Evolutionary conservation across 2,888 invertebrate species (phyloP).

Genomic region (Andrena hattorfiana): DNA sequence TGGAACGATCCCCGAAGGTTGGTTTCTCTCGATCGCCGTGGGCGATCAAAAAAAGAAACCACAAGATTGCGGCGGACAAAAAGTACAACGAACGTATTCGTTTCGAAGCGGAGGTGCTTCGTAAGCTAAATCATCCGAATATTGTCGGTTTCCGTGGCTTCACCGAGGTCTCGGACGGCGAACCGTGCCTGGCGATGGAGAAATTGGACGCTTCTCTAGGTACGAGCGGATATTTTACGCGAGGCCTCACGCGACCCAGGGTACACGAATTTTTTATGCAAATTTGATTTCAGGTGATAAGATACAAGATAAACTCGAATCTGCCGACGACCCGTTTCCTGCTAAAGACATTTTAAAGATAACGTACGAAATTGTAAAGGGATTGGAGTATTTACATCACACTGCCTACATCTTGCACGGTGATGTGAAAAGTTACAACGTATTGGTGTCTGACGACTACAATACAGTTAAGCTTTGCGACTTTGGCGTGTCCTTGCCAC

Average conservation of each 20-base stretch:
- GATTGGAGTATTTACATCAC: conserved; percentile 92
- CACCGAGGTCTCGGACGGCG: conserved; percentile 86
- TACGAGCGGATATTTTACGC: conserved; percentile 46
- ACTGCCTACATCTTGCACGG: conserved; percentile 91
- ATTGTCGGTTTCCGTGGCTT: conserved; percentile 91
- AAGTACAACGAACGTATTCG: conserved; percentile 87
- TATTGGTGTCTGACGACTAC: conserved; percentile 92
- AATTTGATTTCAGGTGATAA: conserved; percentile 86
- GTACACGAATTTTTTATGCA: background rate
- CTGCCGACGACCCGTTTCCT: conserved; percentile 86
- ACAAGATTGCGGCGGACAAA: conserved; percentile 81
- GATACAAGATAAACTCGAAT: conserved; percentile 89
- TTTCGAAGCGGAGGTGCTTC: conserved; percentile 90
- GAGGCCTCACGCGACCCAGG: background rate
- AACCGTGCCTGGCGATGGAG: conserved; percentile 92
- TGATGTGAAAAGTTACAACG: conserved; percentile 94
- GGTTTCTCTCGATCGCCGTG: conserved; percentile 92
- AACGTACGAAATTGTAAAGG: conserved; percentile 89
- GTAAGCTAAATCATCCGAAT: conserved; percentile 91
- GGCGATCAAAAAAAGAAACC: conserved; percentile 92
- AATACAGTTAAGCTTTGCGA: conserved; percentile 92
- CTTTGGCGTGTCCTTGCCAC: conserved; percentile 92
- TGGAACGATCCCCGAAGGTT: conserved; percentile 90
- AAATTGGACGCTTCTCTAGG: conserved; percentile 90
- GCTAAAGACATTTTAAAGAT: conserved; percentile 89